Conservation (phyloP, 1,140 invertebrate species). For the Heliconius himera region DNA sequence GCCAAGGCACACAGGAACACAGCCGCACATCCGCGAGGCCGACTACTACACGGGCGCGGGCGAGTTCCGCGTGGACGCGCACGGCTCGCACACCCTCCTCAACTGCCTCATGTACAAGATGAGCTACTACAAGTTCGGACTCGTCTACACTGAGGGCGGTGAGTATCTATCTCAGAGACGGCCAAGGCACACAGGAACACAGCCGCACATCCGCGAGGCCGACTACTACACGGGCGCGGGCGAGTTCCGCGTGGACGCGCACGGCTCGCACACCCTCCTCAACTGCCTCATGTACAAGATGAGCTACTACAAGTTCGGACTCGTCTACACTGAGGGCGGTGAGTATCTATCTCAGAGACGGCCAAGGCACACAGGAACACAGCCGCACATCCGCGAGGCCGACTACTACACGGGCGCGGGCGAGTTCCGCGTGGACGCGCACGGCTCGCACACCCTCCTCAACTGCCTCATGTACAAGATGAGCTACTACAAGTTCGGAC, state of each 20-base stretch:
- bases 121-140: conserved; percentile 97
- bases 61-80: conserved; percentile 96
- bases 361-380: too few species aligned
- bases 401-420: conserved; percentile 97
- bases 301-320: conserved; percentile 97
- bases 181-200: too few species aligned
- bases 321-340: conserved; percentile 97
- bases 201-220: conserved; percentile 96
- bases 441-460: conserved; percentile 92
- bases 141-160: conserved; percentile 97
- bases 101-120: conserved; percentile 98
- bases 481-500: conserved; percentile 97
- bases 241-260: conserved; percentile 96
- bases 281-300: conserved; percentile 98
- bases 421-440: conserved; percentile 96
- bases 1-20: too few species aligned
- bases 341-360: conserved; percentile 28
- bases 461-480: conserved; percentile 98
- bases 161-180: conserved; percentile 28
- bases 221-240: conserved; percentile 97
- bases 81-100: conserved; percentile 92
- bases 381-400: conserved; percentile 96
- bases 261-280: conserved; percentile 92
- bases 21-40: conserved; percentile 96
- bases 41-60: conserved; percentile 97